phyloP scores from a whole-genome alignment of 2,888 invertebrate species.

The Drosophila fulvimacula region DNA sequence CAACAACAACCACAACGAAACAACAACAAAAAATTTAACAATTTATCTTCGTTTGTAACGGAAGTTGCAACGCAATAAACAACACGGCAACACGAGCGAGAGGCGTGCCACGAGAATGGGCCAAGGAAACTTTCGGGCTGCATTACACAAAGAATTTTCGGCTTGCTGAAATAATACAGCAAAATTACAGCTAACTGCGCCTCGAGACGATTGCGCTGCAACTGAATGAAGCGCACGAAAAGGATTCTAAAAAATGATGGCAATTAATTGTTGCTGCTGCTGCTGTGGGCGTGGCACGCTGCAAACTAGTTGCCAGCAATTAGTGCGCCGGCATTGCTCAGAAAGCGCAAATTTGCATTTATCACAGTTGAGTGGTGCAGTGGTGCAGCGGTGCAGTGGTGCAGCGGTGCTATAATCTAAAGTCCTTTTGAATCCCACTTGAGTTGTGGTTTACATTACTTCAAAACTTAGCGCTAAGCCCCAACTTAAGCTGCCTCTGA shows the following conservation, averaged over 20 bases:
- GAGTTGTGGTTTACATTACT: background rate
- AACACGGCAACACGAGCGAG: constrained; percentile 55
- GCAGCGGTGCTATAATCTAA: background rate
- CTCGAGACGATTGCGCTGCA: constrained; percentile 24
- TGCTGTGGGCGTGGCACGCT: constrained; percentile 38
- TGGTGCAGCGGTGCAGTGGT: background rate
- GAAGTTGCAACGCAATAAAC: constrained; percentile 78
- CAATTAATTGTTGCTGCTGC: constrained; percentile 63
- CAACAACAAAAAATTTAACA: constrained; percentile 52
- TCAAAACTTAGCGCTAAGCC: background rate
- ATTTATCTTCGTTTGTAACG: constrained; percentile 78
- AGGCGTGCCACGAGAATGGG: constrained; percentile 42
- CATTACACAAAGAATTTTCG: constrained; percentile 59
- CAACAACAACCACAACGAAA: constrained; percentile 17
- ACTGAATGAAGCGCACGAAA: constrained; percentile 66
- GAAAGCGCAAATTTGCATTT: constrained; percentile 40
- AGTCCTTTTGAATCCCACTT: background rate
- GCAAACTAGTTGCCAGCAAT: constrained; percentile 49
- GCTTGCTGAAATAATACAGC: constrained; percentile 46
- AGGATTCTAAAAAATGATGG: constrained; percentile 69
- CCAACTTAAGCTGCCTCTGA: background rate
- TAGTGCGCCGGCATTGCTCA: constrained; percentile 53
- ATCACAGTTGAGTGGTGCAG: constrained; percentile 31
- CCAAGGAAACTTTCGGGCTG: constrained; percentile 54
- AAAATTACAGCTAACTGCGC: constrained; percentile 52